Evolutionary conservation across 2,888 invertebrate genomes (phyloP).

Genomic region (Deilephila elpenor): DNA sequence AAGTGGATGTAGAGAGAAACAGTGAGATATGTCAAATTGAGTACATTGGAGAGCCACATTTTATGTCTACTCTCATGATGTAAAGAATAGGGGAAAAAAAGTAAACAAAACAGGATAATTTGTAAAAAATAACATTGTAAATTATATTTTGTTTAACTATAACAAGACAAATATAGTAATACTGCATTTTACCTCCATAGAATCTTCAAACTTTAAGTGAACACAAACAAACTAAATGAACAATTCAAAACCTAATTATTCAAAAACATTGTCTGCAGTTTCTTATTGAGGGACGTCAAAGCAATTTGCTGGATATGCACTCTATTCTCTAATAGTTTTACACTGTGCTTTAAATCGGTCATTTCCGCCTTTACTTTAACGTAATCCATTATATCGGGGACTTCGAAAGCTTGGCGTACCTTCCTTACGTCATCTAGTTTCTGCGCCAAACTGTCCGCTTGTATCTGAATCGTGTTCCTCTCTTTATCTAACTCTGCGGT

Average conservation of each 20-base stretch:
- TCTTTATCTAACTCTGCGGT: slow-evolving; percentile 74
- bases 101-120: too few relatives aligned
- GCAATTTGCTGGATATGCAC: slow-evolving; percentile 70
- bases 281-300: slow-evolving; percentile 62
- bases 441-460: slow-evolving; percentile 67
- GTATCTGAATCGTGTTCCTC: slow-evolving; percentile 60
- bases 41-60: too few relatives aligned
- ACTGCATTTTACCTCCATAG: too few relatives aligned
- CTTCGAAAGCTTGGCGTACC: slow-evolving; percentile 72
- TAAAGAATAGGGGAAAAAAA: too few relatives aligned
- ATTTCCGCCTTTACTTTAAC: slow-evolving; percentile 80
- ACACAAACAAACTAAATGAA: slow-evolving; percentile 9
- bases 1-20: too few relatives aligned
- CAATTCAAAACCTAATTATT: slow-evolving; percentile 28
- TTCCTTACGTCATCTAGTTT: slow-evolving; percentile 69
- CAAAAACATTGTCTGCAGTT: slow-evolving; percentile 50
- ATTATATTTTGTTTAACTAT: too few relatives aligned
- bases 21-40: too few relatives aligned
- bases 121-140: too few relatives aligned
- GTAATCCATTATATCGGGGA: slow-evolving; percentile 85
- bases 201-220: too few relatives aligned
- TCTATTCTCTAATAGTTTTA: slow-evolving; percentile 69
- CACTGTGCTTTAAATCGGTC: slow-evolving; percentile 70
- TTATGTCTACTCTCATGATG: too few relatives aligned
- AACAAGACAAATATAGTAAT: too few relatives aligned